Evolutionary conservation across 2,888 invertebrate genomes (phyloP), one percentile per base, ranked within the genome.

Genomic region (Geophilus truncorum): DNA sequence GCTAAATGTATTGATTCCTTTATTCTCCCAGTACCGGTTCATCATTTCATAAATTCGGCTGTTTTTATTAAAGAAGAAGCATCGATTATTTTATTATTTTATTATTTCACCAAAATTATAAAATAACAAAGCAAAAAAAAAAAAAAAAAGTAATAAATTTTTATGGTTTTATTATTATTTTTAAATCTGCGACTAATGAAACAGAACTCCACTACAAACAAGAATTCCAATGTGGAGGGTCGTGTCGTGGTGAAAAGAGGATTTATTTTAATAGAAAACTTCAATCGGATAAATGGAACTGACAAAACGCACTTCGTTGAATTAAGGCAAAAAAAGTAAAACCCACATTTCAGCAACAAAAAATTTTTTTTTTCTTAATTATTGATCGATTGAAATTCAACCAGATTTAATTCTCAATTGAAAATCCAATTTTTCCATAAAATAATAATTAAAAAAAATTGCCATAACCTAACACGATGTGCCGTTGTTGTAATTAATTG

Each of bases 401-500:
- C 15, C 40, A 40, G 4, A 40, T n/a, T 40, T 40, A 40, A 40
- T 40, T n/a, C 40, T 40, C 40, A 40, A 12, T 40, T 40, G 4
- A 40, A 40, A 40, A 4, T 40, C 10, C 0, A 40, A 3, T 40
- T 40, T 40, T 40, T 15, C 15, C 15, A 6, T 40, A 15, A 12
- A 40, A 21, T 62, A n/a, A n/a, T n/a, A n/a, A n/a, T n/a, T n/a
- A n/a, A n/a, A n/a, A n/a, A n/a, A n/a, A n/a, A n/a, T n/a, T 23
- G 3, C 57, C 57, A 62, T n/a, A 40, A 23, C 57, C 23, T 23
- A 62, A 21, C 10, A 5, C 23, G 0, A 21, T 62, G 21, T 62
- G 57, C n/a, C n/a, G n/a, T n/a, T n/a, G n/a, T n/a, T n/a, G n/a
- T 23, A 62, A 62, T 62, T 62, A 62, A 62, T 62, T 62, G 57